phyloP scores from a whole-genome alignment of 1,140 invertebrate species.

The Globodera ellingtonae region DNA sequence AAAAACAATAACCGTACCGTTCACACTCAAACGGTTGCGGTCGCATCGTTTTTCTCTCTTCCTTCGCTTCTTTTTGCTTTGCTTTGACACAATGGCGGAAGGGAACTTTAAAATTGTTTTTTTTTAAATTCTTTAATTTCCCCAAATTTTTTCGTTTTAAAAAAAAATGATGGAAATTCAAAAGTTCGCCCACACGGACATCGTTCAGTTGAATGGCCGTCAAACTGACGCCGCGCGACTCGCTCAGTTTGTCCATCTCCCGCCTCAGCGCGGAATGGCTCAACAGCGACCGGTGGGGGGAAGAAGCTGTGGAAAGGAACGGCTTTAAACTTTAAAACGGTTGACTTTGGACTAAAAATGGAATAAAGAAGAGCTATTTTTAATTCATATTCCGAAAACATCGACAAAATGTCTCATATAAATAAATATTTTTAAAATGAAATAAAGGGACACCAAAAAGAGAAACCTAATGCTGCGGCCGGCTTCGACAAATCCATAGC shows the following conservation, averaged over 20 bases:
- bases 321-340: no score
- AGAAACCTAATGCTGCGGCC: no score
- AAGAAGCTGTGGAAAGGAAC: no score
- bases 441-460: no score
- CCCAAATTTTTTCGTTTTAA: no score
- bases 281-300: not conserved
- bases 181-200: not conserved
- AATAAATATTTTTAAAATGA: no score
- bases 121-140: not conserved
- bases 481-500: no score
- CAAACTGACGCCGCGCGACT: slow-evolving; percentile 22
- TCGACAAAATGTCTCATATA: no score
- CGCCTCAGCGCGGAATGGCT: not conserved
- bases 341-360: no score
- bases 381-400: no score
- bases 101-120: not conserved
- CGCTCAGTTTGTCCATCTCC: slow-evolving; percentile 14
- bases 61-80: slow-evolving; percentile 7
- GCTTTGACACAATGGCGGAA: not conserved
- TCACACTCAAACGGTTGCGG: not conserved
- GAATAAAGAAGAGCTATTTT: no score
- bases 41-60: not conserved
- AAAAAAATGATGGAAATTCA: no score
- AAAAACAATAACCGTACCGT: not conserved
- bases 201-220: slow-evolving; percentile 29